A percentile compares a stretch with the other conserved stretches of the same genome.
These are phyloP conservation scores for Synanthedon tipuliformis DNA, from an alignment of 2,888 invertebrate genomes.

Conservation along the genomic window DNA sequence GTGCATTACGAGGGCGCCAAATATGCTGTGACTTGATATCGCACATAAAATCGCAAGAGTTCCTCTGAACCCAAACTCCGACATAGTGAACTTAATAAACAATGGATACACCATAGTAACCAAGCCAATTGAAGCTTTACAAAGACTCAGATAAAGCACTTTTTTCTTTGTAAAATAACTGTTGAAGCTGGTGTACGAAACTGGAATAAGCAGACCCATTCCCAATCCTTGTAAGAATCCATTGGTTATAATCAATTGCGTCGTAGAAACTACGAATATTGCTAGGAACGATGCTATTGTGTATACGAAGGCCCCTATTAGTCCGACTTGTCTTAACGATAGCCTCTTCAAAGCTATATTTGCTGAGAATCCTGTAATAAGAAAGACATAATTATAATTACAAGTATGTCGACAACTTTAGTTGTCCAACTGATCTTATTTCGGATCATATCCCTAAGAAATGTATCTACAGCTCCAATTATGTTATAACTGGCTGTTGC, in stretches of 20 bases:
- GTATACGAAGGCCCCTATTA: conserved; percentile 74
- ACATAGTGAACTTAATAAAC: conserved; percentile 73
- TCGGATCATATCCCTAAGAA: not conserved
- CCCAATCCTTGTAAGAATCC: conserved; percentile 75
- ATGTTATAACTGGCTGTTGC: no score
- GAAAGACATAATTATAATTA: not conserved
- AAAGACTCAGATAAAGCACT: conserved; percentile 76
- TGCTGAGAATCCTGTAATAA: conserved; percentile 74
- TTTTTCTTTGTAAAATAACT: conserved; percentile 79
- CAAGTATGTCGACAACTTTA: not conserved
- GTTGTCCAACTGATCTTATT: not conserved
- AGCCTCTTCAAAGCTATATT: conserved; percentile 75
- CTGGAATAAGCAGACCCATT: conserved; percentile 79
- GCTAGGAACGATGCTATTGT: conserved; percentile 73
- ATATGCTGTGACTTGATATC: conserved; percentile 74
- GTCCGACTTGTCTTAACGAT: conserved; percentile 74
- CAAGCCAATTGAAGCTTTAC: conserved; percentile 77
- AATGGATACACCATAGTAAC: conserved; percentile 77
- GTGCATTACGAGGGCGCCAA: conserved; percentile 77
- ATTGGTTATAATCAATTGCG: conserved; percentile 74
- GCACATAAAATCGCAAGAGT: conserved; percentile 76
- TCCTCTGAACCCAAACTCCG: conserved; percentile 77
- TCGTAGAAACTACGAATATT: conserved; percentile 73
- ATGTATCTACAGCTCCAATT: not conserved
- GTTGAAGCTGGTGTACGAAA: conserved; percentile 79